A percentile compares a stretch with the other conserved stretches of the same genome.
These are phyloP conservation scores for Sebastes ruberrimus DNA, from an alignment of 2,797 vertebrate species.

Conservation along the genomic window DNA sequence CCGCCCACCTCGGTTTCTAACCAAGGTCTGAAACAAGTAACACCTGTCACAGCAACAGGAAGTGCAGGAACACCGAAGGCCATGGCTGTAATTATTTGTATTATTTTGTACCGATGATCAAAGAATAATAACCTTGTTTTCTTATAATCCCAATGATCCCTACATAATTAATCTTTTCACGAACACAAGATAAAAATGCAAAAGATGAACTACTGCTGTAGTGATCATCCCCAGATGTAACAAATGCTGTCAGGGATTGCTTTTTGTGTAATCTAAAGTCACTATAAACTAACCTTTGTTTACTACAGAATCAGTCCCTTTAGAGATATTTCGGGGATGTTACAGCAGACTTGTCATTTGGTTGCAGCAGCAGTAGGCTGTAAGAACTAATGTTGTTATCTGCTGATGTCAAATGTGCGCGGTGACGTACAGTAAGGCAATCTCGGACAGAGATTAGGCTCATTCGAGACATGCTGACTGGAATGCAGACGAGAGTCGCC, in stretches of 20 bases:
- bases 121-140: not conserved
- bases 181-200: not conserved
- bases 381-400: slow-evolving; percentile 36
- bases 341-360: slow-evolving; percentile 3
- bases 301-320: not conserved
- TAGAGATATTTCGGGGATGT: slow-evolving; percentile 2
- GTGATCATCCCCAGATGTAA: not conserved
- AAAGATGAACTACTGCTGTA: not conserved
- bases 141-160: not conserved
- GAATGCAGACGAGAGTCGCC: slow-evolving; percentile 19
- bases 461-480: not conserved
- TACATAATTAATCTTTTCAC: not conserved
- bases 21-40: not conserved
- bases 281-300: slow-evolving; percentile 16
- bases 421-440: slow-evolving; percentile 35
- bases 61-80: not conserved
- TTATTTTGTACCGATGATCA: not conserved
- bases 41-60: slow-evolving; percentile 2
- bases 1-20: not conserved
- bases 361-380: slow-evolving; percentile 15
- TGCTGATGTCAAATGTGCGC: slow-evolving; percentile 41
- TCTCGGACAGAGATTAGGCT: slow-evolving; percentile 42
- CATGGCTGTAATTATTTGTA: not conserved
- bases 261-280: not conserved
- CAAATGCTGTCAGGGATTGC: not conserved